Base-by-base conservation (phyloP, 2,888 invertebrate species). In the Anaspis maculata region DNA sequence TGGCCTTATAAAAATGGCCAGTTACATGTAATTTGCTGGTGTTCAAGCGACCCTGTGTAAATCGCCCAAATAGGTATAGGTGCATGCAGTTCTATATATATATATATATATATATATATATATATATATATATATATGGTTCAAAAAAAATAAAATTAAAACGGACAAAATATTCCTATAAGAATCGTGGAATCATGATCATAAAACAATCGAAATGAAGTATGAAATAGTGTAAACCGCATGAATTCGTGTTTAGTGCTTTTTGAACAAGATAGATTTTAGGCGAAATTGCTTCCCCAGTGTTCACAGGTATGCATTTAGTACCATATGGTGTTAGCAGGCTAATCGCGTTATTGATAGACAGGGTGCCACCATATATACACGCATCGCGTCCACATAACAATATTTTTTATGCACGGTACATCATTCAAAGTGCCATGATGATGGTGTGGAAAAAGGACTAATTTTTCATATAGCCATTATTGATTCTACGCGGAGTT, bases 341-440 rank as follows among this genome's bases (percentile, higher is more conserved):
- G 43, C 46, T 51, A 54, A 54, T 49, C 51, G 45, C 41, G 42
- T 54, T 51, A 51, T 47, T 52, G 46, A 52, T 44, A 48, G 48
- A 48, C 47, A 45, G 42, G 43, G 43, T 34, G 36, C 38, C 39
- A 39, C 39, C 36, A 32, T 39, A 39, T 36, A 39, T 28, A 32
- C 16, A 30, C 14, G 29, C 22, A 28, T 10, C n/a, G 10, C 16
- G 21, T 19, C 11, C 4, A 15, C 3, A 25, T 10, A 21, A 9
- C 9, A 15, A 32, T 28, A 32, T n/a, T 29, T 21, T 29, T 21
- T 27, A 33, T 30, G 22, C 24, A 27, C 33, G 30, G 15, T 25
- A 15, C 22, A 24, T 22, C 27, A 30, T 26, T 32, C 3, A 26
- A 12, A 15, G 14, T 22, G 15, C 15, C 24, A 34, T 34, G 15